Conservation (phyloP, 2,797 vertebrate genomes). For the Myripristis murdjan region DNA sequence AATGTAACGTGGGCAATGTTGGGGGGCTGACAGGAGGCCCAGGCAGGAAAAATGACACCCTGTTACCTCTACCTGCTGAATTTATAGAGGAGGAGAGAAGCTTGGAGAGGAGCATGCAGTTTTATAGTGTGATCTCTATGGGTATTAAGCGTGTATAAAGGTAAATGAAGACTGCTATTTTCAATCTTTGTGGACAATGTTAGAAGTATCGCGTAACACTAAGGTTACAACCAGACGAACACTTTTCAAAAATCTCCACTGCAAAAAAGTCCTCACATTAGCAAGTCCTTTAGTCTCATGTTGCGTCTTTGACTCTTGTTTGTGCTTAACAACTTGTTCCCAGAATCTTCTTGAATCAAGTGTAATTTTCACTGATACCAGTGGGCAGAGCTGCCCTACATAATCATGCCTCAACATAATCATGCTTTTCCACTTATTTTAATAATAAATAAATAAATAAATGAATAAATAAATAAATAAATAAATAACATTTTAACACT, state of each 20-base stretch:
- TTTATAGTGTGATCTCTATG: conserved; percentile 17
- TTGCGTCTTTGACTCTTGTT: too few species aligned
- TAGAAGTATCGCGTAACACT: conserved; percentile 12
- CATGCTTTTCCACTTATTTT: too few species aligned
- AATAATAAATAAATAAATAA: too few species aligned
- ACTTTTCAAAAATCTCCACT: neutral
- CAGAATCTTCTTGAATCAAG: too few species aligned
- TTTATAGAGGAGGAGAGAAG: conserved; percentile 45
- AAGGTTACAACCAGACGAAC: neutral
- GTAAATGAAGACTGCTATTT: conserved; percentile 26
- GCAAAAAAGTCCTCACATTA: too few species aligned
- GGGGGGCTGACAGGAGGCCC: conserved; percentile 71
- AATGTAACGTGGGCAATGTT: conserved; percentile 76
- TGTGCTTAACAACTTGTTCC: too few species aligned
- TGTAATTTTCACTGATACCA: too few species aligned
- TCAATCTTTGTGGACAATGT: conserved; percentile 11
- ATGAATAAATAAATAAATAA: too few species aligned
- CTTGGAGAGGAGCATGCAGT: conserved; percentile 7
- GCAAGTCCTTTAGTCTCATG: too few species aligned
- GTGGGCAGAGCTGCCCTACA: too few species aligned
- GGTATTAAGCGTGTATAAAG: conserved; percentile 32
- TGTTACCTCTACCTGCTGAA: conserved; percentile 54
- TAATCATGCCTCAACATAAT: too few species aligned
- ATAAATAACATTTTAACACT: too few species aligned
- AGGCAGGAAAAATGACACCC: conserved; percentile 68